Base-by-base conservation (phyloP, 2,888 invertebrate genomes). In the Caenorhabditis virilis region DNA sequence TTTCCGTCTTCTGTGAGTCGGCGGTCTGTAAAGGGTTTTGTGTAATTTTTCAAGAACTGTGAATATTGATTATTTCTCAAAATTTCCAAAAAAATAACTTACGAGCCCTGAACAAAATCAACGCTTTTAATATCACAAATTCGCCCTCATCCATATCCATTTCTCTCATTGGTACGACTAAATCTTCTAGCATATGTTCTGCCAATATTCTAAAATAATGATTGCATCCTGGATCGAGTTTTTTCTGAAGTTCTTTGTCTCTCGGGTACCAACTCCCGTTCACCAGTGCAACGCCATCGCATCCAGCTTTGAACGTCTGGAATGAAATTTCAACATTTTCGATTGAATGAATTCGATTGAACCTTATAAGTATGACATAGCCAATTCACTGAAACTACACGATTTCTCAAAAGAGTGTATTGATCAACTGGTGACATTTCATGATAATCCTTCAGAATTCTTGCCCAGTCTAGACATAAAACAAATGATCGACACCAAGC, bases 401-500 rank as follows among this genome's bases (percentile, higher is more conserved):
- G 70, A 64, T 75, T 73, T 23, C 77, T 45, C 1, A 77, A 63
- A 22, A 75, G 54, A 6, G 70, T 74, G 52, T 67, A 77, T 50
- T 75, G 75, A 53, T 77, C 77, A 15, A 53, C 26, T 1, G 52
- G 59, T 16, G 73, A 63, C 3, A 77, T 55, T 16, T 69, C 75
- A 62, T 75, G 60, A 35, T 75, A 77, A 36, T 77, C 77, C 27
- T 58, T 57, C 49, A 75, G 53, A 6, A 67, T 60, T 45, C 61
- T 60, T 15, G 77, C 77, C 69, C 74, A 77, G 51, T 77, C 77
- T 18, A 77, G 69, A 33, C 74, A 72, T 7, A 77, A 49, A 0
- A 77, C 77, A 46, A 77, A 77, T 2, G 77, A 77, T 27, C 77
- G 55, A 42, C 77, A 77, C 77, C 77, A 77, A 11, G 74, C 74